Percentiles rank a stretch among this genome's conserved stretches.
Evolutionary conservation across 2,113 vertebrate genomes (phyloP).

Genomic region (Girardinichthys multiradiatus): DNA sequence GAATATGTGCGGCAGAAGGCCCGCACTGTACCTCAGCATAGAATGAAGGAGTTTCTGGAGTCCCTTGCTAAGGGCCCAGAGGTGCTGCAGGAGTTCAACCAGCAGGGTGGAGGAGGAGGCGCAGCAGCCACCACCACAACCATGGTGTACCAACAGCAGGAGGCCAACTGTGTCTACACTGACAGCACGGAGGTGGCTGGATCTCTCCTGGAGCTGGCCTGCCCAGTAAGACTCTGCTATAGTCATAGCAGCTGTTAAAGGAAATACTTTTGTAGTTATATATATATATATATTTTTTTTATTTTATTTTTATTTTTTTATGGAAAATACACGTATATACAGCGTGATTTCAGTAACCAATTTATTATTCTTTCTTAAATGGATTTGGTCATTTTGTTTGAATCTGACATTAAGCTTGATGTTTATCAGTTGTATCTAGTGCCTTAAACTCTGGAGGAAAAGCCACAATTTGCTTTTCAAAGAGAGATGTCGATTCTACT

Average conservation of each 20-base stretch:
- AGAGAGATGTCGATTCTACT: not conserved
- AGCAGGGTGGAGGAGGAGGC: constrained; percentile 87
- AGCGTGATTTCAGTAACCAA: not conserved
- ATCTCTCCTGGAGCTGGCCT: constrained; percentile 96
- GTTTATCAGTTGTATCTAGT: not conserved
- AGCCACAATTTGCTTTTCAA: not conserved
- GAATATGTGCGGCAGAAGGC: constrained; percentile 98
- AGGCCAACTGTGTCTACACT: constrained; percentile 94
- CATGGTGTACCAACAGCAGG: constrained; percentile 97
- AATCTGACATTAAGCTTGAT: not conserved
- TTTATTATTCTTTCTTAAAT: not conserved
- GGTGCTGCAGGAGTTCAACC: constrained; percentile 94
- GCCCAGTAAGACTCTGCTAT: constrained; percentile 84
- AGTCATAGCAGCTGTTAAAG: not conserved
- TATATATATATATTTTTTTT: no score
- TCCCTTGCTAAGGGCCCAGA: constrained; percentile 95
- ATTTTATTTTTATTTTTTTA: no score
- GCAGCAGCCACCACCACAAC: constrained; percentile 81
- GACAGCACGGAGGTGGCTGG: constrained; percentile 99
- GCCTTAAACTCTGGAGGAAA: not conserved
- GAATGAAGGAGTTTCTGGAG: constrained; percentile 99
- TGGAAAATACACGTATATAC: no score
- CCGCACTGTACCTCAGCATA: constrained; percentile 95
- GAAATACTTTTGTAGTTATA: not conserved
- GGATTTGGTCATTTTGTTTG: not conserved